Conservation (phyloP, 2,888 invertebrate genomes). For the Pantelozetes paolii region DNA sequence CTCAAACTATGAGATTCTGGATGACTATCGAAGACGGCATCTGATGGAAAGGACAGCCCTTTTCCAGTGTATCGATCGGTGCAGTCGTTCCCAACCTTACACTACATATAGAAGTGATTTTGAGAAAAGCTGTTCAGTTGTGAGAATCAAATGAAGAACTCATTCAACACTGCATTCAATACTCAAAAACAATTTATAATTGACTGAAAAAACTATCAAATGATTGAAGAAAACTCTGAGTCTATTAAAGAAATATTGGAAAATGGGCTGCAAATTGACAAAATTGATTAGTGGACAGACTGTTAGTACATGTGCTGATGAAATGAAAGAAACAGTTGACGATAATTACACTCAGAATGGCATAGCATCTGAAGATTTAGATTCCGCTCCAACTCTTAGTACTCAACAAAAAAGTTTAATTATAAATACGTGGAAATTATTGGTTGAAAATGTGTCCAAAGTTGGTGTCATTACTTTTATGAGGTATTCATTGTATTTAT, state of each 20-base stretch:
- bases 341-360: background rate
- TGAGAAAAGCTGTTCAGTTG: slow-evolving; percentile 6
- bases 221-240: background rate
- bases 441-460: slow-evolving; percentile 54
- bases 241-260: background rate
- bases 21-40: background rate
- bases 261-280: slow-evolving; percentile 9
- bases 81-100: background rate
- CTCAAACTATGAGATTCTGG: too few relatives aligned
- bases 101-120: background rate
- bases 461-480: slow-evolving; percentile 56
- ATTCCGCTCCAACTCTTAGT: background rate
- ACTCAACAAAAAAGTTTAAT: slow-evolving; percentile 53
- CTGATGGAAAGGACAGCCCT: slow-evolving; percentile 1
- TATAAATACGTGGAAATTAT: slow-evolving; percentile 53
- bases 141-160: background rate
- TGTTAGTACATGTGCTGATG: background rate
- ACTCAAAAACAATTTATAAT: background rate
- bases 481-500: too few relatives aligned
- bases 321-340: background rate
- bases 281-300: background rate
- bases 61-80: background rate
- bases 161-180: background rate
- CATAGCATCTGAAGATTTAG: background rate
- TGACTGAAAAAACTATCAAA: background rate